Conservation (phyloP, 2,888 invertebrate species). For the Stegophylla sp. region DNA sequence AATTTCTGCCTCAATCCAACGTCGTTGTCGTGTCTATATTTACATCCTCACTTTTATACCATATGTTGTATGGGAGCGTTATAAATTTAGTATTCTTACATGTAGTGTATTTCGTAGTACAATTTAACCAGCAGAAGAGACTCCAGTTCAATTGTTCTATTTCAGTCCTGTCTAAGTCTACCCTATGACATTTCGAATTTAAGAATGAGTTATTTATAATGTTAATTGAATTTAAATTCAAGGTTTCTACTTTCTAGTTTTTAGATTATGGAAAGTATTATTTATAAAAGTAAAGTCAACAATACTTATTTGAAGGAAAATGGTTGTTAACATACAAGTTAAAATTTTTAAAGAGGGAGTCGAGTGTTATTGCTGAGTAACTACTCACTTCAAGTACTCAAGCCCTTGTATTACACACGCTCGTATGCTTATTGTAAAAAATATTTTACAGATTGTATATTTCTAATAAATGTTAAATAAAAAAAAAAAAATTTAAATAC, state of each 20-base stretch:
- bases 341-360: too few relatives aligned
- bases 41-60: conserved; percentile 49
- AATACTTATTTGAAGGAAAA: background rate
- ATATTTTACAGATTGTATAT: too few relatives aligned
- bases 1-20: conserved; percentile 45
- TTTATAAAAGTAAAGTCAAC: too few relatives aligned
- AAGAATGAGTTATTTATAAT: conserved; percentile 21
- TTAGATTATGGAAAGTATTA: background rate
- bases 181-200: conserved; percentile 33
- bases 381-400: too few relatives aligned
- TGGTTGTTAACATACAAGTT: too few relatives aligned
- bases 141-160: conserved; percentile 44
- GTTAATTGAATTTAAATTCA: conserved; percentile 2
- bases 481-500: too few relatives aligned
- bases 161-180: conserved; percentile 25
- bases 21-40: conserved; percentile 51
- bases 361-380: too few relatives aligned
- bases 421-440: too few relatives aligned
- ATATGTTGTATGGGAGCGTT: conserved; percentile 38
- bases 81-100: background rate
- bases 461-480: too few relatives aligned
- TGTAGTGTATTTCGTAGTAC: background rate
- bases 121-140: conserved; percentile 28
- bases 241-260: background rate
- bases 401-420: too few relatives aligned